phyloP scores from a whole-genome alignment of 2,797 vertebrate genomes.

The Potorous gilbertii region DNA sequence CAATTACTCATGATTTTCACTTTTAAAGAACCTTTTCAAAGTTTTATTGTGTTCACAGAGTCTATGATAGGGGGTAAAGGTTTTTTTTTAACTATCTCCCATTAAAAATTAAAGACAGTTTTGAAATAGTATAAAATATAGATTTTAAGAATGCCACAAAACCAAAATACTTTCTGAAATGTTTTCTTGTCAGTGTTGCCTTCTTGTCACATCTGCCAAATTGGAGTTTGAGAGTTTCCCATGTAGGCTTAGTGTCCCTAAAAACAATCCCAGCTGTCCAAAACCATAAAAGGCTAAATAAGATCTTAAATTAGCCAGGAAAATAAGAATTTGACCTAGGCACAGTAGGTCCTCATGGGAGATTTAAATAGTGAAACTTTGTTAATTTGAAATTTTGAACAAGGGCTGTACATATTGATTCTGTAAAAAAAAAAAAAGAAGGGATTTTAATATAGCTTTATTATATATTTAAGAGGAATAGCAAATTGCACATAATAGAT shows the following conservation, averaged over 20 bases:
- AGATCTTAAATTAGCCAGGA: not conserved
- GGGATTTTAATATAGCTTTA: not conserved
- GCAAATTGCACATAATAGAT: not conserved
- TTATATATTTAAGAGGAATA: not conserved
- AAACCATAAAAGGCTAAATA: not conserved
- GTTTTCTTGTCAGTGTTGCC: not conserved
- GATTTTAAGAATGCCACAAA: not conserved
- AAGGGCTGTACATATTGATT: not conserved
- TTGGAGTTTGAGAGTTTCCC: not conserved
- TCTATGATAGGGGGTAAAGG: not conserved
- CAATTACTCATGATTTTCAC: slow-evolving; percentile 37
- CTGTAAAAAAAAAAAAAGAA: not conserved
- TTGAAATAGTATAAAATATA: slow-evolving; percentile 33
- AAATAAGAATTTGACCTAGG: not conserved
- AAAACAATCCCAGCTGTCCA: not conserved
- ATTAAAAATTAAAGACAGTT: slow-evolving; percentile 23
- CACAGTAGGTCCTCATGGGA: not conserved
- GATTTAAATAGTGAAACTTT: not conserved
- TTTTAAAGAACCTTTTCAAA: slow-evolving; percentile 24
- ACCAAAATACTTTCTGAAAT: not conserved
- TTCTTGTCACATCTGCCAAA: not conserved
- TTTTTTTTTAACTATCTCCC: slow-evolving; percentile 9
- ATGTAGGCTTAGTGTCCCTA: not conserved
- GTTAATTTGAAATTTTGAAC: not conserved
- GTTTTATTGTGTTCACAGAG: slow-evolving; percentile 36